Percentiles rank a stretch among this genome's conserved stretches.
Conservation (phyloP, 2,113 vertebrate genomes). For the Colius striatus region DNA sequence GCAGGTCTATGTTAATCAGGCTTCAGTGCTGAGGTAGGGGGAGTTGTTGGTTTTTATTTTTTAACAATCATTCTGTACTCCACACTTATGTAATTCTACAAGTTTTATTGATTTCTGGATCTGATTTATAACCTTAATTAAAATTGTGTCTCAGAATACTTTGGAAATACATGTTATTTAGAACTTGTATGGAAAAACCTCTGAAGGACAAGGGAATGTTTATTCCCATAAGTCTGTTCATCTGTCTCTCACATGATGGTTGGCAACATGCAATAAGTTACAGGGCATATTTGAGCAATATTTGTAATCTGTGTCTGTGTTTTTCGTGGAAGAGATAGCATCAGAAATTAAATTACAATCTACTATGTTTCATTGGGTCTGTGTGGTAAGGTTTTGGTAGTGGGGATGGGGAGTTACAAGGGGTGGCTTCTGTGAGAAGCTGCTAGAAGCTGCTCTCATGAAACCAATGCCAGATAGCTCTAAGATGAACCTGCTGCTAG, state of each 20-base stretch:
- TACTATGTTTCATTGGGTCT: neutral
- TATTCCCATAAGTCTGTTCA: neutral
- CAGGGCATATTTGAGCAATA: neutral
- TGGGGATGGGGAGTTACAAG: neutral
- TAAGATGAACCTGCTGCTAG: neutral
- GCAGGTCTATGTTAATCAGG: neutral
- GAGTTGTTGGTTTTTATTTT: neutral
- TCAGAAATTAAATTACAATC: neutral
- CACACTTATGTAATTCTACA: neutral
- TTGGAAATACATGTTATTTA: neutral
- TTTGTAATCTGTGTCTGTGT: neutral
- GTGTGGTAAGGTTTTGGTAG: neutral
- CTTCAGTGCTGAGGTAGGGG: neutral
- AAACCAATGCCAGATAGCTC: neutral
- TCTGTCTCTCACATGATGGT: neutral
- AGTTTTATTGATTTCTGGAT: neutral
- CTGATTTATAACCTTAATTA: slow-evolving; percentile 8
- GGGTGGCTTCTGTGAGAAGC: neutral
- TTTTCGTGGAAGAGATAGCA: neutral
- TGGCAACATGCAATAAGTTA: neutral
- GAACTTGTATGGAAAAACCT: neutral
- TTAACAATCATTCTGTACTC: neutral
- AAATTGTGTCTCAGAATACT: neutral
- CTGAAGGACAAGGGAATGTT: neutral
- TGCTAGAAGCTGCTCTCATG: neutral